phyloP scores from a whole-genome alignment of 2,113 vertebrate species.

The Channa argus region DNA sequence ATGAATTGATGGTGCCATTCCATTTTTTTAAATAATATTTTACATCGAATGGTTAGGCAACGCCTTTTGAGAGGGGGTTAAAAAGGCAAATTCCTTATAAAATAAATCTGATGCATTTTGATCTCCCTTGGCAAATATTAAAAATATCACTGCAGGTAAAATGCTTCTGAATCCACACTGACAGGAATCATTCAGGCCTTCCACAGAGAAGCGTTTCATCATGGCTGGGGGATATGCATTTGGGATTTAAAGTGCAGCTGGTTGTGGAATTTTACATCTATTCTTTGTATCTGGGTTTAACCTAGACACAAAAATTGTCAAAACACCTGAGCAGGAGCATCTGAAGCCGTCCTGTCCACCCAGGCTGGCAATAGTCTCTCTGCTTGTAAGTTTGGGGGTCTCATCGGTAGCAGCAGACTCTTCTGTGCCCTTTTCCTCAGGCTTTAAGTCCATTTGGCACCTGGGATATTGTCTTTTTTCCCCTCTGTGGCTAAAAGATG shows the following conservation, averaged over 20 bases:
- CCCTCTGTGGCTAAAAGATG: slow-evolving; percentile 16
- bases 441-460: slow-evolving; percentile 39
- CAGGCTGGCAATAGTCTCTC: slow-evolving; percentile 26
- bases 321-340: slow-evolving; percentile 28
- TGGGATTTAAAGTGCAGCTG: slow-evolving; percentile 81
- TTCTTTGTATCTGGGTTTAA: slow-evolving; percentile 50
- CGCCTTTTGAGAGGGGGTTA: slow-evolving; percentile 4
- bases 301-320: slow-evolving; percentile 32
- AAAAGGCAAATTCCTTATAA: slow-evolving; percentile 5
- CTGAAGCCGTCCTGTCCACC: slow-evolving; percentile 28
- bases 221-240: slow-evolving; percentile 32
- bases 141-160: slow-evolving; percentile 29
- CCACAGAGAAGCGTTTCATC: slow-evolving; percentile 41
- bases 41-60: slow-evolving; percentile 67
- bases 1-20: slow-evolving; percentile 53
- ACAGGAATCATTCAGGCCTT: slow-evolving; percentile 62
- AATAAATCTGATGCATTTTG: slow-evolving; percentile 14
- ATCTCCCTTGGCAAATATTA: slow-evolving; percentile 28
- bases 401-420: slow-evolving; percentile 1
- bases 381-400: slow-evolving; percentile 22
- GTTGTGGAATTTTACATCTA: slow-evolving; percentile 70
- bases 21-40: slow-evolving; percentile 55
- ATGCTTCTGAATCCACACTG: slow-evolving; percentile 41
- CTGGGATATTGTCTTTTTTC: not conserved
- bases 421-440: slow-evolving; percentile 27